A percentile compares a stretch with the other conserved stretches of the same genome.
phyloP scores from a whole-genome alignment of 2,888 invertebrate species.

The Apamea monoglypha region DNA sequence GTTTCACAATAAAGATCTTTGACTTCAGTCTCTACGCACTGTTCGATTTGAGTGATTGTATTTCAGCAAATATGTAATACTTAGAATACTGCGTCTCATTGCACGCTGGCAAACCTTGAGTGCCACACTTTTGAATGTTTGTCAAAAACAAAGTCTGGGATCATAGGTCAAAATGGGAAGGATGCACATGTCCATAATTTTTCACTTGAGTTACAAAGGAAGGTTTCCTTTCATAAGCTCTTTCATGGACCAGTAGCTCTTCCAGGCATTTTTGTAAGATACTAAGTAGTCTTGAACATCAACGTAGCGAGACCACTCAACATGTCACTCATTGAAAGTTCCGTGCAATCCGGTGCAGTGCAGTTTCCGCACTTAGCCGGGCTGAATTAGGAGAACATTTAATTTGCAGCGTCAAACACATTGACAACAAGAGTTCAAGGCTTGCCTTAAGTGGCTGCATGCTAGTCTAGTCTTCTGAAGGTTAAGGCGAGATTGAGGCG shows the following conservation, averaged over 20 bases:
- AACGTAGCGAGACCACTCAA: background rate
- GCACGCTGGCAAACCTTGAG: too few relatives aligned
- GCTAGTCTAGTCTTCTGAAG: conserved; percentile 24
- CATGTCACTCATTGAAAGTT: background rate
- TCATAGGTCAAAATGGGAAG: too few relatives aligned
- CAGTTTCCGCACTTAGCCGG: conserved; percentile 32
- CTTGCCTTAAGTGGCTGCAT: conserved; percentile 22
- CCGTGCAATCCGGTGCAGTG: conserved; percentile 4
- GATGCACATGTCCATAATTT: too few relatives aligned
- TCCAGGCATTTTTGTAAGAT: background rate
- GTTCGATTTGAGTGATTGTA: background rate
- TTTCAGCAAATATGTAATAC: background rate
- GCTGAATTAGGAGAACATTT: conserved; percentile 31
- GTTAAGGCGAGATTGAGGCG: conserved; percentile 24
- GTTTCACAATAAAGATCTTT: too few relatives aligned
- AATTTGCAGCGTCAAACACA: conserved; percentile 20
- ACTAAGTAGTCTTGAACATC: background rate
- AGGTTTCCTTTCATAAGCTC: too few relatives aligned
- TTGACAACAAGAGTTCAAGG: conserved; percentile 49
- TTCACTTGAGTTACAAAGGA: too few relatives aligned
- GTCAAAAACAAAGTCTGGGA: too few relatives aligned
- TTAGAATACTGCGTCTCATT: too few relatives aligned
- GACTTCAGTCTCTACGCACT: background rate
- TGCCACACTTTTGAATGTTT: too few relatives aligned
- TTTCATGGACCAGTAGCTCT: too few relatives aligned